Conservation (phyloP, 64 coral and sea anemone species). For the Montipora foliosa region DNA sequence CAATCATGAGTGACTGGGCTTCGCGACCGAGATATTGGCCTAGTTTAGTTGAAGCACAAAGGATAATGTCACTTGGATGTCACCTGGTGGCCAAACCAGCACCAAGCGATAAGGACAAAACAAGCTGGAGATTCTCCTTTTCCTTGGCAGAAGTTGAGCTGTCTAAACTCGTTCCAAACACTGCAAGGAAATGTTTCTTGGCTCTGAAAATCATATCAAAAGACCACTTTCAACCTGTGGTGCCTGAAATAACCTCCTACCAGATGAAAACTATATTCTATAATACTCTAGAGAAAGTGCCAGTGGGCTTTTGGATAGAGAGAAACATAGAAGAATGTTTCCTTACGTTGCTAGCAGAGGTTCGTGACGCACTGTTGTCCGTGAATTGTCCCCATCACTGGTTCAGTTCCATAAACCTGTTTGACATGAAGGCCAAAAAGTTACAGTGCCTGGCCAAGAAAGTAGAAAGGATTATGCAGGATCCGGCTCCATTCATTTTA, state of each 20-base stretch:
- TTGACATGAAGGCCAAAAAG: slow-evolving; percentile 2
- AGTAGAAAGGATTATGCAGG: slow-evolving; percentile 30
- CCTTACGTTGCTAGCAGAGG: slow-evolving; percentile 16
- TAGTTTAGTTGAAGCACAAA: slow-evolving; percentile 22
- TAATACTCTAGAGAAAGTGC: slow-evolving; percentile 49
- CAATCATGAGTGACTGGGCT: slow-evolving; percentile 50
- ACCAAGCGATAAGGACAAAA: slow-evolving; percentile 32
- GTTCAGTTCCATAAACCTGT: slow-evolving; percentile 61
- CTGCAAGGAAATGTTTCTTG: slow-evolving; percentile 76
- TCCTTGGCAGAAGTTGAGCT: slow-evolving; percentile 78
- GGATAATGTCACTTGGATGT: slow-evolving; percentile 58
- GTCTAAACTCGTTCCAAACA: slow-evolving; percentile 56
- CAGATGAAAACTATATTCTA: slow-evolving; percentile 70
- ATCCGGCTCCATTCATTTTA: neutral
- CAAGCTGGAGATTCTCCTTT: slow-evolving; percentile 77
- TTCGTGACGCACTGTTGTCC: slow-evolving; percentile 25
- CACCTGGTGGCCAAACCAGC: slow-evolving; percentile 68
- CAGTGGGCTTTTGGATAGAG: slow-evolving; percentile 59
- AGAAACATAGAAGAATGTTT: slow-evolving; percentile 69
- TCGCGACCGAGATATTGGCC: slow-evolving; percentile 59
- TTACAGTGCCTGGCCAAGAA: slow-evolving; percentile 14
- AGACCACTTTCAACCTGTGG: slow-evolving; percentile 66
- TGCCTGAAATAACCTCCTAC: slow-evolving; percentile 11
- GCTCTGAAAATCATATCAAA: slow-evolving; percentile 72
- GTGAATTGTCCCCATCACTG: slow-evolving; percentile 57